These are phyloP conservation scores for Lissonota sp. DNA, from an alignment of 2,888 invertebrate genomes.

Conservation along the genomic window DNA sequence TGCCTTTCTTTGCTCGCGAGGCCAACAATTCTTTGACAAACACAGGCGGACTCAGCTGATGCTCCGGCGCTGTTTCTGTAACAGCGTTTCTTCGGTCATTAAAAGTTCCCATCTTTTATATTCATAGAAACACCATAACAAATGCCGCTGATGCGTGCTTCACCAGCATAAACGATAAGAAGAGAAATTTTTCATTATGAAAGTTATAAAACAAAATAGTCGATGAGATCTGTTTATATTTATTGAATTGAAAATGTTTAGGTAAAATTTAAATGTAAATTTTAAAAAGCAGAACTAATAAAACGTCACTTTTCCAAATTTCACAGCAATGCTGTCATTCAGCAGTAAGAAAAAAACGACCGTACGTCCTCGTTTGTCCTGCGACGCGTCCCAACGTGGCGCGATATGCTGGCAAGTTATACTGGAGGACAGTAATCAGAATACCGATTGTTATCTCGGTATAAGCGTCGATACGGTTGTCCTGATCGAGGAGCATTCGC, in stretches of 20 bases:
- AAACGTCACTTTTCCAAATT: conserved; percentile 56
- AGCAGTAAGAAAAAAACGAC: conserved; percentile 92
- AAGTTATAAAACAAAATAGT: too few relatives aligned
- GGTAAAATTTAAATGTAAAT: too few relatives aligned
- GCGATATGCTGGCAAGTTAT: conserved; percentile 94
- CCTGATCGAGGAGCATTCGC: conserved; percentile 92
- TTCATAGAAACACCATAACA: conserved; percentile 54
- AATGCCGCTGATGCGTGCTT: conserved; percentile 4
- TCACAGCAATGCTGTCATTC: conserved; percentile 90
- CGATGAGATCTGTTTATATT: too few relatives aligned
- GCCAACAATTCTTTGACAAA: conserved; percentile 88
- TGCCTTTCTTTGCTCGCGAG: conserved; percentile 87
- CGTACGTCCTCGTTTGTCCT: conserved; percentile 89
- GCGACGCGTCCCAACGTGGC: conserved; percentile 90
- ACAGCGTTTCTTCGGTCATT: conserved; percentile 46
- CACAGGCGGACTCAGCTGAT: conserved; percentile 87
- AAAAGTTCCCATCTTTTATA: conserved; percentile 49
- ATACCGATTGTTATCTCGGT: conserved; percentile 92
- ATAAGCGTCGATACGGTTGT: conserved; percentile 95
- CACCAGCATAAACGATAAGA: not conserved
- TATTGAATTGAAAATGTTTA: too few relatives aligned
- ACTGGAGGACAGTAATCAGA: conserved; percentile 89
- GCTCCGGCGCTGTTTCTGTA: conserved; percentile 87
- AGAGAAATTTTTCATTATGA: not conserved
- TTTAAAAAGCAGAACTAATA: not conserved